phyloP scores from a whole-genome alignment of 2,113 vertebrate genomes.

The Laticauda laticaudata region DNA sequence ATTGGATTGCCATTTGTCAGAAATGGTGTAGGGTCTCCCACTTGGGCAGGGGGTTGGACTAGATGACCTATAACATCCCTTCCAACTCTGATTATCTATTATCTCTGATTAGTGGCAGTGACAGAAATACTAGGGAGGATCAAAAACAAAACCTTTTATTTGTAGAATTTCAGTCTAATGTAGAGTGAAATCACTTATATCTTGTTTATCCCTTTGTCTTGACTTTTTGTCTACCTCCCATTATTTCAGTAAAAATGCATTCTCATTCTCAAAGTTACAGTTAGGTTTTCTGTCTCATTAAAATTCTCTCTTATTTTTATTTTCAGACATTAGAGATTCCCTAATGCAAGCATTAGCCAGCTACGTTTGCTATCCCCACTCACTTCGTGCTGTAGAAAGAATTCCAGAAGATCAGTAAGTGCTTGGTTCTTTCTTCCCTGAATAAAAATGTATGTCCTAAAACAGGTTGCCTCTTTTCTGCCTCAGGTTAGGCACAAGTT shows the following conservation, averaged over 20 bases:
- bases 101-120: neutral
- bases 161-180: neutral
- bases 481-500: neutral
- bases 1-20: too few relatives aligned
- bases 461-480: neutral
- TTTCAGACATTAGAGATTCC: conserved; percentile 94
- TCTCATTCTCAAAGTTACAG: neutral
- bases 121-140: neutral
- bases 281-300: conserved; percentile 3
- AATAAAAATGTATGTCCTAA: neutral
- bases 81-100: too few relatives aligned
- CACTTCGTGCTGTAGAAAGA: conserved; percentile 91
- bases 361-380: conserved; percentile 97
- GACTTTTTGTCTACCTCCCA: neutral
- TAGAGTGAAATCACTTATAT: neutral
- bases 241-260: neutral
- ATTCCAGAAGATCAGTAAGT: conserved; percentile 97
- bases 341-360: conserved; percentile 98
- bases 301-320: conserved; percentile 30
- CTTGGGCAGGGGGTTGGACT: too few relatives aligned
- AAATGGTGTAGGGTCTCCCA: too few relatives aligned
- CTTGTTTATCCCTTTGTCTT: neutral
- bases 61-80: too few relatives aligned
- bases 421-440: conserved; percentile 2
- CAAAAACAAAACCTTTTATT: neutral